Conservation (phyloP, 2,888 invertebrate species). For the Crocallis elinguaria region DNA sequence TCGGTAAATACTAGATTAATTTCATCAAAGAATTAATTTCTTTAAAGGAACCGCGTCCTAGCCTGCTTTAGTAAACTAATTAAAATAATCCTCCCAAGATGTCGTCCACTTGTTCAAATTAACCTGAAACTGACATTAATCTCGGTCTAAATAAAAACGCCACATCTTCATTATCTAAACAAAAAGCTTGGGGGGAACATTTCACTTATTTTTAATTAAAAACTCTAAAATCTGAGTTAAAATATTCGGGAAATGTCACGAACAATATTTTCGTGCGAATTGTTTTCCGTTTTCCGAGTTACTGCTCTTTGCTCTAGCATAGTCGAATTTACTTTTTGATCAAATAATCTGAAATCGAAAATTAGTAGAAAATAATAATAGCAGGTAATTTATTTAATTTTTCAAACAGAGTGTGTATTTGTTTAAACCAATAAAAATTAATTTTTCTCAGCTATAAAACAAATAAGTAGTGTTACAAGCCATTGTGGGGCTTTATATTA, state of each 20-base stretch:
- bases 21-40: too few species aligned
- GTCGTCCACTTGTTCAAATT: slow-evolving; percentile 38
- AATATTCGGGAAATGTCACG: slow-evolving; percentile 26
- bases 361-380: too few species aligned
- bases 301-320: slow-evolving; percentile 21
- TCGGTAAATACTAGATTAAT: too few species aligned
- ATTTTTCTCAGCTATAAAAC: too few species aligned
- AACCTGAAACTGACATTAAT: slow-evolving; percentile 44
- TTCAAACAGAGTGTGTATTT: too few species aligned
- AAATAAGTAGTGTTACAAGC: too few species aligned
- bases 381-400: too few species aligned
- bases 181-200: slow-evolving; percentile 34
- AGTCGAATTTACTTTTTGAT: slow-evolving; percentile 30
- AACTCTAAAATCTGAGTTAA: slow-evolving; percentile 35
- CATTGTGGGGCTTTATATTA: too few species aligned
- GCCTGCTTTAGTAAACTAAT: slow-evolving; percentile 15
- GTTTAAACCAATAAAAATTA: too few species aligned
- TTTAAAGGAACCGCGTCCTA: neutral
- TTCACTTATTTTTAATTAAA: slow-evolving; percentile 52
- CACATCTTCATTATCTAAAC: slow-evolving; percentile 42
- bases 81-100: slow-evolving; percentile 42
- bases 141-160: slow-evolving; percentile 34
- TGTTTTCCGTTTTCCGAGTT: slow-evolving; percentile 20
- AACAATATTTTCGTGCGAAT: slow-evolving; percentile 17
- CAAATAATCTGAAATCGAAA: neutral